A percentile compares a stretch with the other conserved stretches of the same genome.
phyloP scores from a whole-genome alignment of 2,113 vertebrate species.

The Clupea harengus region DNA sequence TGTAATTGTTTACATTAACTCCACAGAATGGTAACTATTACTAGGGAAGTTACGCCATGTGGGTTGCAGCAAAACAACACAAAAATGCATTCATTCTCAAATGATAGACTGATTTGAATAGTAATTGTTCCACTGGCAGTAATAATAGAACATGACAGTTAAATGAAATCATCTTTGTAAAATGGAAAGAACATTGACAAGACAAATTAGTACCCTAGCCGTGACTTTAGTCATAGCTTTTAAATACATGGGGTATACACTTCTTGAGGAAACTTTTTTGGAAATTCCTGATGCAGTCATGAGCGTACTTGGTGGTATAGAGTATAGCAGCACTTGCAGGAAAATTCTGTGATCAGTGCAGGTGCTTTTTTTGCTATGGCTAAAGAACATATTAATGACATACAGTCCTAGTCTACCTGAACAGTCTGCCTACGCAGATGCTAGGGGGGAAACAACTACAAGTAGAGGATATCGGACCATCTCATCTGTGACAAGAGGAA shows the following conservation, averaged over 20 bases:
- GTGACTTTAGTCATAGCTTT: background rate
- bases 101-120: background rate
- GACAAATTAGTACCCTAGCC: background rate
- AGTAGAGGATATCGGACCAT: background rate
- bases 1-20: slow-evolving; percentile 30
- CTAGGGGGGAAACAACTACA: background rate
- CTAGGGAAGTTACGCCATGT: background rate
- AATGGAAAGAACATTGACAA: background rate
- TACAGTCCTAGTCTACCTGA: background rate
- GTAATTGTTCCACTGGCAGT: background rate
- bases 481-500: background rate
- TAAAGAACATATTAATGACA: background rate
- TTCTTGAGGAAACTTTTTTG: background rate
- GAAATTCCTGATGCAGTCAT: background rate
- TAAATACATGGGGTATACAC: background rate
- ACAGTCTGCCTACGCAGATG: background rate
- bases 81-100: background rate
- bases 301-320: background rate
- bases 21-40: slow-evolving; percentile 23
- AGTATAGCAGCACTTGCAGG: background rate
- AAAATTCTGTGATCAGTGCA: background rate
- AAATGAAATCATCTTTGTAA: background rate
- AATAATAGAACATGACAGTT: background rate
- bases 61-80: background rate
- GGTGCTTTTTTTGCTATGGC: background rate